phyloP scores from a whole-genome alignment of 2,113 vertebrate genomes.

The Zapornia atra region DNA sequence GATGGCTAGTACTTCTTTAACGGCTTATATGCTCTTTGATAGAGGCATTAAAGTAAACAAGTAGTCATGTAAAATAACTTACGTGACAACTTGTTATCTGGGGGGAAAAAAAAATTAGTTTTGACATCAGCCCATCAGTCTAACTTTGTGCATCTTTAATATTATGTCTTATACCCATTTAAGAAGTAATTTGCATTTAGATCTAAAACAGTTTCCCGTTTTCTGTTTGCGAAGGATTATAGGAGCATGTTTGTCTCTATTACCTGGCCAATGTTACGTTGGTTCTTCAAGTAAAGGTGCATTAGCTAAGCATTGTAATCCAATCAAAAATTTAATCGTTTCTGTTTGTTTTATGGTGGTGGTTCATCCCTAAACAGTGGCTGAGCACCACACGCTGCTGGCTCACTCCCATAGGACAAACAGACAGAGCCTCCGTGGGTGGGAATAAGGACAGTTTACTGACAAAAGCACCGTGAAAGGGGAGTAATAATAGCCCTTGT shows the following conservation, averaged over 20 bases:
- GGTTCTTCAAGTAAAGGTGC: neutral
- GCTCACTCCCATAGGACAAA: too few species aligned
- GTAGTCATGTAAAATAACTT: neutral
- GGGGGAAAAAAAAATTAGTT: neutral
- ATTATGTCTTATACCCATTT: neutral
- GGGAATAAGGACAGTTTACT: too few species aligned
- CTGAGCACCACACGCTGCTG: too few species aligned
- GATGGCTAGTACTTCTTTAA: neutral
- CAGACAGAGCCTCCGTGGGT: too few species aligned
- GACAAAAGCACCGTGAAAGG: too few species aligned
- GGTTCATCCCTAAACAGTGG: too few species aligned
- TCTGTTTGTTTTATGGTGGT: neutral
- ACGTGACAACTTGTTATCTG: neutral
- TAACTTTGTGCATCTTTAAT: neutral
- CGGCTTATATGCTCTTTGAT: neutral
- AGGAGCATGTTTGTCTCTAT: neutral
- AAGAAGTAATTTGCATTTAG: neutral
- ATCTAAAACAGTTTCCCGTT: neutral
- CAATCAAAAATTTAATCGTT: neutral
- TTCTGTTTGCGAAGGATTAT: neutral
- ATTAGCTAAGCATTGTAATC: neutral
- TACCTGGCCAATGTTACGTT: neutral
- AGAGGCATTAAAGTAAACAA: neutral
- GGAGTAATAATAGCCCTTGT: neutral
- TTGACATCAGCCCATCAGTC: neutral